Conservation (phyloP, 2,888 invertebrate species). For the Trichopria drosophilae region DNA sequence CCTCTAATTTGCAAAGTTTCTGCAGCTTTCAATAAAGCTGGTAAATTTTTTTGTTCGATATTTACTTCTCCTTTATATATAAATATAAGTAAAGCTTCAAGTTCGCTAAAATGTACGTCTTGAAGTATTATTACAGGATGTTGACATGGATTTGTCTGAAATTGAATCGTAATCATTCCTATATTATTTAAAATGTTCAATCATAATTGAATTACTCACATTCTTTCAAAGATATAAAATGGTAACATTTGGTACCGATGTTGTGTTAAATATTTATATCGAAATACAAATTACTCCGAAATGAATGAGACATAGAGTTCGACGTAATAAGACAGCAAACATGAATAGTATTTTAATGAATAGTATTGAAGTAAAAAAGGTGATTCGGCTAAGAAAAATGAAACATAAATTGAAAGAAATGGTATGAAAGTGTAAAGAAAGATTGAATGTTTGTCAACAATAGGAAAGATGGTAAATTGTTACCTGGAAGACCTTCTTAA, state of each 20-base stretch:
- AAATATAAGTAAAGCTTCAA: conserved; percentile 69
- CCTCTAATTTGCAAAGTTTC: conserved; percentile 72
- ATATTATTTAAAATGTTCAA: background rate
- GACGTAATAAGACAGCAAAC: no score
- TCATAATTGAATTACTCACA: no score
- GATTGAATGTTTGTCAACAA: background rate
- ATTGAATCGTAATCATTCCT: no score
- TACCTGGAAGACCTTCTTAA: conserved; percentile 68
- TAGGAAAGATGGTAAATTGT: no score
- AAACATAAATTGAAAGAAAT: no score
- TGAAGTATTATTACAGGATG: conserved; percentile 76
- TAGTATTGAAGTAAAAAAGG: background rate
- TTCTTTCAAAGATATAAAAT: no score
- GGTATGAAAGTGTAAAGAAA: background rate
- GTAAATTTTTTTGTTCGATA: conserved; percentile 71
- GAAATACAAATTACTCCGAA: no score
- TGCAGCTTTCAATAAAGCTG: conserved; percentile 69
- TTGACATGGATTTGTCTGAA: conserved; percentile 73
- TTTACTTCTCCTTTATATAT: conserved; percentile 77
- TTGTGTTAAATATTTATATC: no score
- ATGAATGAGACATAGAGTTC: no score
- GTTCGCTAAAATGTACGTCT: conserved; percentile 70
- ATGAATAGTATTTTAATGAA: background rate
- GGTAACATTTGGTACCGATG: no score
- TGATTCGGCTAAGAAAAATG: no score